Percentiles rank a stretch among this genome's conserved stretches.
Conservation (phyloP, 2,113 vertebrate genomes). For the Bufo gargarizans region DNA sequence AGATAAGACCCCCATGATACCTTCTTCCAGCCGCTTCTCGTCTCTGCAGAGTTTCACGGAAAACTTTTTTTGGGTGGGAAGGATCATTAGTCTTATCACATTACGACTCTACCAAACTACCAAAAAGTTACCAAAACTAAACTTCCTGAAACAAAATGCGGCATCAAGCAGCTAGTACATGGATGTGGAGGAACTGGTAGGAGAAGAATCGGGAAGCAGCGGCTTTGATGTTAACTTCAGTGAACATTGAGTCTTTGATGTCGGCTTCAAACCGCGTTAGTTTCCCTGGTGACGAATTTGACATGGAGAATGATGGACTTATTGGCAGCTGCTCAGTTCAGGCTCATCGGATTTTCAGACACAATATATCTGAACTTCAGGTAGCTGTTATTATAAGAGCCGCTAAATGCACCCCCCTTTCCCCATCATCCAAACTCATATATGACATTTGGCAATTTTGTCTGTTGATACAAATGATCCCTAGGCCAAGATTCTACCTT, state of each 20-base stretch:
- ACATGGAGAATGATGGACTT: conserved; percentile 39
- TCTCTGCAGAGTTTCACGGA: too few relatives aligned
- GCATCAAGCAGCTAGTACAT: not conserved
- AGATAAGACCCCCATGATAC: too few relatives aligned
- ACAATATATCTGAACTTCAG: not conserved
- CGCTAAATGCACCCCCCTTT: not conserved
- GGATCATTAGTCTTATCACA: not conserved
- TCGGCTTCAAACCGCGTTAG: conserved; percentile 44
- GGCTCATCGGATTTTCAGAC: conserved; percentile 2
- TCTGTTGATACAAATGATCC: not conserved
- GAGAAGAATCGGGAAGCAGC: conserved; percentile 5
- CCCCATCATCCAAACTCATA: not conserved
- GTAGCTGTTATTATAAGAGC: not conserved
- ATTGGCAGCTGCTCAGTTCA: conserved; percentile 12
- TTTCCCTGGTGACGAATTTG: conserved; percentile 37
- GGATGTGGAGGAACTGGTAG: not conserved
- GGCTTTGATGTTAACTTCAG: conserved; percentile 55
- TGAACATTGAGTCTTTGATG: conserved; percentile 47
- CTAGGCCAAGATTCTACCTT: not conserved
- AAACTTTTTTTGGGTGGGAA: not conserved
- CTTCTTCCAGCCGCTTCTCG: too few relatives aligned
- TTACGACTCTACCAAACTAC: not conserved
- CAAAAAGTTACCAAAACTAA: not conserved
- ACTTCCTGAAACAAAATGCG: not conserved
- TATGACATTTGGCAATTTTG: not conserved